A percentile compares a stretch with the other conserved stretches of the same genome.
These are phyloP conservation scores for Circaetus gallicus DNA, from an alignment of 2,113 vertebrate genomes.

Conservation along the genomic window DNA sequence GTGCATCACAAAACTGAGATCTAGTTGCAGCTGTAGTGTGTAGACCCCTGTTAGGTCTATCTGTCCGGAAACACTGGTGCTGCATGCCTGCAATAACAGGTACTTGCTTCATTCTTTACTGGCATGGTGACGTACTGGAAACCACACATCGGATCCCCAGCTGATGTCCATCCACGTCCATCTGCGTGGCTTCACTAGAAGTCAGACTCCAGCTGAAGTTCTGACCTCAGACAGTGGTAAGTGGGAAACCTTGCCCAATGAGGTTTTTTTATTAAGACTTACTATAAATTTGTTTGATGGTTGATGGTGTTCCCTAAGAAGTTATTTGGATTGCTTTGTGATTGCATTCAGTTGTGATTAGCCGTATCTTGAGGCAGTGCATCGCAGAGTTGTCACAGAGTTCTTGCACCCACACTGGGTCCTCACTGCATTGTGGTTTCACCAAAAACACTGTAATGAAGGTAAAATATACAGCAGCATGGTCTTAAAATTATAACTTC, in stretches of 20 bases:
- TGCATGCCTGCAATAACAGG: background rate
- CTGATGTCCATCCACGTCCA: accelerated
- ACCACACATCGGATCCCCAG: accelerated
- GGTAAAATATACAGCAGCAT: background rate
- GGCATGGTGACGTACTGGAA: background rate
- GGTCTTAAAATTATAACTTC: background rate
- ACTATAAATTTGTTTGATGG: background rate
- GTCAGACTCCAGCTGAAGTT: background rate
- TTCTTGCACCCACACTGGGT: background rate
- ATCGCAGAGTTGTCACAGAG: background rate
- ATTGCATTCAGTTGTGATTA: background rate
- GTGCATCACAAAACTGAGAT: background rate
- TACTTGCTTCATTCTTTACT: background rate
- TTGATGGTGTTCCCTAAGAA: background rate
- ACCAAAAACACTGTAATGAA: background rate
- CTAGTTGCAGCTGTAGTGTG: background rate
- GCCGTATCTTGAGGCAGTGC: background rate
- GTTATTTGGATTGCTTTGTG: background rate
- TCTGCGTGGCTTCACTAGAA: background rate
- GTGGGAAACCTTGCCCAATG: background rate
- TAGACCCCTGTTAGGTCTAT: background rate
- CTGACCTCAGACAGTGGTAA: background rate
- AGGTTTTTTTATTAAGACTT: background rate
- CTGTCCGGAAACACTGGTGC: background rate
- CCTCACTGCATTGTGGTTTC: background rate